Evolutionary conservation across 2,888 invertebrate species (phyloP).

Genomic region (Molanna angustata): DNA sequence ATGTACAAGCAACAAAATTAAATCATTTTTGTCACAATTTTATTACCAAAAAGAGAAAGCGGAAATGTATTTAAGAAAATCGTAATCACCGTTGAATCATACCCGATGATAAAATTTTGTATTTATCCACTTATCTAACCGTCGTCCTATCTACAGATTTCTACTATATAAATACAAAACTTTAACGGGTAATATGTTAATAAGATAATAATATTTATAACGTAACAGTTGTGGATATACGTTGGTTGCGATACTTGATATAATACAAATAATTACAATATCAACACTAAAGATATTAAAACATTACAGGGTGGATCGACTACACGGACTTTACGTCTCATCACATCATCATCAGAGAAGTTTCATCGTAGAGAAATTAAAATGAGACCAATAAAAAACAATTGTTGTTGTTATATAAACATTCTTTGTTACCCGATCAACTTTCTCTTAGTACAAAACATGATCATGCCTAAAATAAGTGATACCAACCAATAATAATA

Average conservation of each 20-base stretch:
- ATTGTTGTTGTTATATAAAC: not conserved
- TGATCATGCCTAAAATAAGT: constrained; percentile 26
- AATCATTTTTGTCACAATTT: no score
- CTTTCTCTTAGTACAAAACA: constrained; percentile 22
- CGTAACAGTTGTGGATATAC: constrained; percentile 53
- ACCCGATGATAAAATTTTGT: constrained; percentile 61
- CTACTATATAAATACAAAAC: constrained; percentile 60
- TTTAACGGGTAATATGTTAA: constrained; percentile 52
- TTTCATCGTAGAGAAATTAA: no score
- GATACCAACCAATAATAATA: constrained; percentile 22
- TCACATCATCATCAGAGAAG: no score
- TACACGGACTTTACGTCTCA: constrained; percentile 10
- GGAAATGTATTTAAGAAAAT: no score
- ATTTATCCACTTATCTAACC: constrained; percentile 46
- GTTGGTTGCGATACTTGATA: constrained; percentile 51
- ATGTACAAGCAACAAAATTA: no score
- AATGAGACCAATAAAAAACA: constrained; percentile 1
- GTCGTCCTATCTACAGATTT: constrained; percentile 52
- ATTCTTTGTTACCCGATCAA: constrained; percentile 10
- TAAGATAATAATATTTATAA: constrained; percentile 43
- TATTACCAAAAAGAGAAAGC: no score
- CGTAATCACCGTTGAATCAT: no score
- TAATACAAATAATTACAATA: constrained; percentile 59
- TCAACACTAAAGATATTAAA: constrained; percentile 59
- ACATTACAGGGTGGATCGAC: constrained; percentile 45